Percentiles rank a stretch among this genome's conserved stretches.
Conservation (phyloP, 2,797 vertebrate species). For the Gallirallus australis region DNA sequence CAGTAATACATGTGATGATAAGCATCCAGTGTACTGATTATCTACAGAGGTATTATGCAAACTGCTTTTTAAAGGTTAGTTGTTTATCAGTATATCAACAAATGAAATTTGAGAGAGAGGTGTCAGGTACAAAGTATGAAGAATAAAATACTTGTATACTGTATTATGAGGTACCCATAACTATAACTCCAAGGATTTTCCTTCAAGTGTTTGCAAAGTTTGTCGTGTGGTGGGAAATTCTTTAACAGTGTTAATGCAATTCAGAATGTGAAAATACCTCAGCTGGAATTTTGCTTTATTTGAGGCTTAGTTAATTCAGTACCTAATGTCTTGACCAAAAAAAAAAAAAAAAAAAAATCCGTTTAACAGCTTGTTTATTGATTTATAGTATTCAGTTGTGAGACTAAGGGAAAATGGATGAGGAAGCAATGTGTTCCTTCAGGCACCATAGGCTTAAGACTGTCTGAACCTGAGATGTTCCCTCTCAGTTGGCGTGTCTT, state of each 20-base stretch:
- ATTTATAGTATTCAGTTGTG: neutral
- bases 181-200: neutral
- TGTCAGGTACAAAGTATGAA: neutral
- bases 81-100: neutral
- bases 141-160: neutral
- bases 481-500: neutral
- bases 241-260: neutral
- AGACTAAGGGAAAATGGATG: neutral
- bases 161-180: neutral
- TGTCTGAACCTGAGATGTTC: neutral
- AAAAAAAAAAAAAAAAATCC: neutral
- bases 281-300: neutral
- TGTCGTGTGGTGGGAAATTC: neutral
- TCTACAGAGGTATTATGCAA: neutral
- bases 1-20: neutral
- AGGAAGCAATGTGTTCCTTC: neutral
- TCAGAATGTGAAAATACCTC: neutral
- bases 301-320: neutral
- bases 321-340: neutral
- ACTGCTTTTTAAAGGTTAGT: neutral
- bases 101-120: neutral
- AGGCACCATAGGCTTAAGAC: rapidly evolving
- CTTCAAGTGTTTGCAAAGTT: neutral
- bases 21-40: neutral
- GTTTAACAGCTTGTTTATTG: conserved; percentile 7